These are phyloP conservation scores for Pelobates fuscus DNA, from an alignment of 2,113 vertebrate species.

Conservation along the genomic window DNA sequence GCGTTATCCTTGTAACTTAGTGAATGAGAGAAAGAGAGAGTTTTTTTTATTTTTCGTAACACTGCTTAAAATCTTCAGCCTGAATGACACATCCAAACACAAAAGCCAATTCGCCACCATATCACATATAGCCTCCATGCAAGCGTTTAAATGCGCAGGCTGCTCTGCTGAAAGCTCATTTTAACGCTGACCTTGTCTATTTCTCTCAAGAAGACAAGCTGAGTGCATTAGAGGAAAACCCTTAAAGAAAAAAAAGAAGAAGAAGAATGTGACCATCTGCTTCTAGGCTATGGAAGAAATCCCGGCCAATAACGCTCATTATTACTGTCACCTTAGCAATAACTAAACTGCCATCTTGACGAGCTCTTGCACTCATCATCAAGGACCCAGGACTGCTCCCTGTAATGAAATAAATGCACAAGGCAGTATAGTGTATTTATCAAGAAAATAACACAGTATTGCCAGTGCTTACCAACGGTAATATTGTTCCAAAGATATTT, in stretches of 20 bases:
- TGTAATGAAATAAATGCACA: conserved; percentile 6
- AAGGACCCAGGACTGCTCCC: neutral
- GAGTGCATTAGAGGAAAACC: conserved; percentile 21
- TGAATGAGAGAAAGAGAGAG: neutral
- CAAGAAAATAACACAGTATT: no score
- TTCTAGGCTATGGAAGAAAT: conserved; percentile 11
- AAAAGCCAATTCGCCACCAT: neutral
- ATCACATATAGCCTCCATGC: neutral
- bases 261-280: conserved; percentile 33
- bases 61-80: neutral
- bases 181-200: conserved; percentile 22
- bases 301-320: conserved; percentile 20
- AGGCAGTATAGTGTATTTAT: neutral
- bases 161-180: neutral
- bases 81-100: conserved; percentile 10
- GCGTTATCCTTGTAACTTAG: neutral
- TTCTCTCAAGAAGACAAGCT: conserved; percentile 15
- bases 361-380: conserved; percentile 9
- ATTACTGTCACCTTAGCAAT: conserved; percentile 29
- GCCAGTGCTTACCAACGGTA: no score
- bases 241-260: neutral
- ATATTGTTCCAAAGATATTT: no score
- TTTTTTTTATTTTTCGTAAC: neutral
- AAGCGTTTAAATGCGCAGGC: conserved; percentile 3
- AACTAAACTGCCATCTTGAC: conserved; percentile 13